Percentiles rank a stretch among this genome's conserved stretches.
Evolutionary conservation across 2,113 vertebrate species (phyloP).

Genomic region (Colius striatus): DNA sequence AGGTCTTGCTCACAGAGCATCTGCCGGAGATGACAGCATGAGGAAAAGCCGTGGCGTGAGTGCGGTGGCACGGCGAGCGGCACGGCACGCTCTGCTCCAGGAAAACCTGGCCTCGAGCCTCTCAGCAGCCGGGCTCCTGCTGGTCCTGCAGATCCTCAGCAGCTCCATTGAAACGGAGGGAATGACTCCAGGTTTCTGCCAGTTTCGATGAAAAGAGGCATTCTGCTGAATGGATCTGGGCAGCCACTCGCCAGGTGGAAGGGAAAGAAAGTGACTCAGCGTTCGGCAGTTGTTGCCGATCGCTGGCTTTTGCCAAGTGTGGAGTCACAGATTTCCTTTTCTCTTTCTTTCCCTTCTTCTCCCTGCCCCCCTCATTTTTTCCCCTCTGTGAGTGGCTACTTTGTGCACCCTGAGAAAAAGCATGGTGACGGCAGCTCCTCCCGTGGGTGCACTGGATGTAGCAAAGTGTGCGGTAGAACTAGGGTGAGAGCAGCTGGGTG

Average conservation of each 20-base stretch:
- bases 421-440: neutral
- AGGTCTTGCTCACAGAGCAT: neutral
- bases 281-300: neutral
- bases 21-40: neutral
- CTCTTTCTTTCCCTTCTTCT: neutral
- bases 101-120: neutral
- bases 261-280: conserved; percentile 61
- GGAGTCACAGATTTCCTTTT: neutral
- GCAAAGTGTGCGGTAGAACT: neutral
- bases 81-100: fast-evolving
- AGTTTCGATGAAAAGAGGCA: conserved; percentile 27
- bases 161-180: neutral
- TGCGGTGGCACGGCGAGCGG: neutral
- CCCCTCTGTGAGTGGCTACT: neutral
- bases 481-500: neutral
- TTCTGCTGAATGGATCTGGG: conserved; percentile 40
- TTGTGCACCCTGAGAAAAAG: neutral
- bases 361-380: neutral
- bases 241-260: conserved; percentile 50
- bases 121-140: neutral
- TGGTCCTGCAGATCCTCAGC: neutral
- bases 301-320: neutral
- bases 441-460: fast-evolving
- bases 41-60: neutral
- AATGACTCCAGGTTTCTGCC: conserved; percentile 50